Evolutionary conservation across 2,888 invertebrate species (phyloP).

Genomic region (Agrochola lychnidis): DNA sequence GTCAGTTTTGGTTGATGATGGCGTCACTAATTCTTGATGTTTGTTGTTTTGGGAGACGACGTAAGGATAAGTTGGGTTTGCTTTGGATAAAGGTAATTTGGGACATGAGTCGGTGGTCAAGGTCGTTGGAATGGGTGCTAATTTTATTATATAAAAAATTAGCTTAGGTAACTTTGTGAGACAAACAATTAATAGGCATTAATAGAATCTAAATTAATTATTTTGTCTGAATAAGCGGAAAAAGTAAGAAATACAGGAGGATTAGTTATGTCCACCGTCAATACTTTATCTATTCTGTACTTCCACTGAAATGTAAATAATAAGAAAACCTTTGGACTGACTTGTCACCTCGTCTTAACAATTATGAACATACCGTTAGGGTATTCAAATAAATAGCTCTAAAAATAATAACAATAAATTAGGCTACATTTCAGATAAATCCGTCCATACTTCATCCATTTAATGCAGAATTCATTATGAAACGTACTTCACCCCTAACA

Average conservation of each 20-base stretch:
- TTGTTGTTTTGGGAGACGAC: conserved; percentile 43
- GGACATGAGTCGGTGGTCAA: not conserved
- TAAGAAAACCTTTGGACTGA: no score
- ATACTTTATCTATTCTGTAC: no score
- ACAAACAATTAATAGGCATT: not conserved
- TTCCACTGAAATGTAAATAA: not conserved
- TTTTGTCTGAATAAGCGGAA: not conserved
- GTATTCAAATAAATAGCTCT: not conserved
- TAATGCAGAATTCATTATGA: conserved; percentile 10
- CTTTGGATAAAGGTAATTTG: conserved; percentile 16
- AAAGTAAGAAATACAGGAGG: not conserved
- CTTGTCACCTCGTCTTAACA: not conserved
- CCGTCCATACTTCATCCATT: not conserved
- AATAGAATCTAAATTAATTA: not conserved
- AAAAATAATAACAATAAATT: not conserved
- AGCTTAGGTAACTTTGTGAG: not conserved
- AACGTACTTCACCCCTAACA: conserved; percentile 29
- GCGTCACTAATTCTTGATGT: conserved; percentile 62
- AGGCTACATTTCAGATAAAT: not conserved
- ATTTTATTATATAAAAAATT: conserved; percentile 1
- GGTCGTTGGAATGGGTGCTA: not conserved
- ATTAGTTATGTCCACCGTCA: not conserved
- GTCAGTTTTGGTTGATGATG: conserved; percentile 60
- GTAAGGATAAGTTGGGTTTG: conserved; percentile 5
- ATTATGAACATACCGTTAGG: not conserved